Percentiles rank a stretch among this genome's conserved stretches.
Conservation (phyloP, 2,888 invertebrate species). For the Acrobasis suavella region DNA sequence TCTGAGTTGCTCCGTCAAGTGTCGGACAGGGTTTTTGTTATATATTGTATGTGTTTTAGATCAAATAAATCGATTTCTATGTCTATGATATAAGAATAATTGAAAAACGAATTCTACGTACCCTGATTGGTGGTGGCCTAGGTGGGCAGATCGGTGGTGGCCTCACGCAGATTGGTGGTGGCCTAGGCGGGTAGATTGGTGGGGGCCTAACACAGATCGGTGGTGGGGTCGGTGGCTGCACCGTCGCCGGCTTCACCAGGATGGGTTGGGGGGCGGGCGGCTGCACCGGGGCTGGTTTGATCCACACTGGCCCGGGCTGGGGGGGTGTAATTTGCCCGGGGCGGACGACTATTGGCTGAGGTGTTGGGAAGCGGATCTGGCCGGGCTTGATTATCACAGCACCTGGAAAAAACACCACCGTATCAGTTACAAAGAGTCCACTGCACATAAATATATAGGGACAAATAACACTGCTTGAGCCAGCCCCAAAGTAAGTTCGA, state of each 20-base stretch:
- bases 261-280: constrained; percentile 50
- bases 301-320: constrained; percentile 51
- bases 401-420: constrained; percentile 42
- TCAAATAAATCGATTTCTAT: too few species aligned
- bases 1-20: too few species aligned
- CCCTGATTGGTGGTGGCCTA: constrained; percentile 50
- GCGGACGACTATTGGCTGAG: constrained; percentile 54
- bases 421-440: too few species aligned
- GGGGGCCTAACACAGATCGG: constrained; percentile 57
- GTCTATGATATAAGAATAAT: too few species aligned
- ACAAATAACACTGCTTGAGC: too few species aligned
- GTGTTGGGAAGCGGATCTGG: constrained; percentile 52
- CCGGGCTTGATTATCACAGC: constrained; percentile 59
- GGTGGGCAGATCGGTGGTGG: constrained; percentile 56
- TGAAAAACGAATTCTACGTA: too few species aligned
- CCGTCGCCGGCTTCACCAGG: constrained; percentile 46
- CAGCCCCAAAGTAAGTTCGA: too few species aligned
- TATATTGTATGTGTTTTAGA: too few species aligned
- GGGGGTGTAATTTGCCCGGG: constrained; percentile 54
- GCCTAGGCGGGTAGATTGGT: constrained; percentile 50
- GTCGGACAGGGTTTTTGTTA: too few species aligned
- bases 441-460: too few species aligned
- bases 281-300: constrained; percentile 52
- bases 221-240: constrained; percentile 33
- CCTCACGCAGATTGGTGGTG: constrained; percentile 52